Evolutionary conservation across 2,113 vertebrate genomes (phyloP).

Genomic region (Hucho hucho): DNA sequence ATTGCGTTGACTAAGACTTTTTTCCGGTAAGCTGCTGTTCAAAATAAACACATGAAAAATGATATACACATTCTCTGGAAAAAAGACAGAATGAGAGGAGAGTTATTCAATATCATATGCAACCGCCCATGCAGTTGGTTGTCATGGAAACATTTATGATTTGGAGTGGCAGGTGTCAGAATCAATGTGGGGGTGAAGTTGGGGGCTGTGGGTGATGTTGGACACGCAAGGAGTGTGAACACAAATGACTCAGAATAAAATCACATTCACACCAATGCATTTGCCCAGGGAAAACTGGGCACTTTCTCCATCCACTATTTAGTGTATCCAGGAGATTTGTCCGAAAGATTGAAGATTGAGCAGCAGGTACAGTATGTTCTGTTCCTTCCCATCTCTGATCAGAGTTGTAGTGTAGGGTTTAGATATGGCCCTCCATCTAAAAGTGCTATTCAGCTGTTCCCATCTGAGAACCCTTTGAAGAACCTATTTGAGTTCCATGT

Average conservation of each 20-base stretch:
- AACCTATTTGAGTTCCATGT: no score
- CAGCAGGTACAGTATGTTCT: neutral
- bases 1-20: neutral
- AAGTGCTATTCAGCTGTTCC: no score
- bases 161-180: constrained; percentile 8
- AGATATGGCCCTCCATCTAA: neutral
- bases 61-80: neutral
- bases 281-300: neutral
- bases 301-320: neutral
- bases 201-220: neutral
- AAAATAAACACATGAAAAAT: neutral
- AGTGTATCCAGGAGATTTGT: neutral
- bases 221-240: neutral
- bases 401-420: neutral
- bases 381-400: neutral
- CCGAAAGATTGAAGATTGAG: neutral
- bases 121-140: neutral
- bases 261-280: neutral
- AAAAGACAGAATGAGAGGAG: neutral
- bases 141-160: neutral
- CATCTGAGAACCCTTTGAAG: no score
- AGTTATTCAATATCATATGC: neutral
- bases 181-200: neutral
- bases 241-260: neutral
- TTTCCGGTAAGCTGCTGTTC: neutral